Evolutionary conservation across 2,797 vertebrate species (phyloP), one percentile per base, ranked within the genome.

Genomic region (Lutjanus campechanus): DNA sequence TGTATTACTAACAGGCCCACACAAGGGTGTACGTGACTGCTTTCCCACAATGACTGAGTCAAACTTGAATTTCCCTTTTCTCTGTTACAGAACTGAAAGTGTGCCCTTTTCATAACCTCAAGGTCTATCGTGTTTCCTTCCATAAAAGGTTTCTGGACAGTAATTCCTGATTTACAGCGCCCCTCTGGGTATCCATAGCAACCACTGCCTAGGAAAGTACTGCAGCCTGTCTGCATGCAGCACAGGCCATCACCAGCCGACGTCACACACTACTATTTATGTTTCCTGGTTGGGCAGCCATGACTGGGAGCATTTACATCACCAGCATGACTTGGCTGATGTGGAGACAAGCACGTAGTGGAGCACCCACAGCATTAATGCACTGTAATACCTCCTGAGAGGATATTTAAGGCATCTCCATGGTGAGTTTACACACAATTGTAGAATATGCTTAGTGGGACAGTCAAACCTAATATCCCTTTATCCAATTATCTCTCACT

Each of bases 301-400:
- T 8, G 69, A 41, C 82, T 74, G 70, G 56, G 65, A 22, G 11
- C 29, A n/a, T 61, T 91, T 89, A 76, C 88, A 81, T 90, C 85
- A 83, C 19, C 44, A 20, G 11, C 40, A 65, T 75, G 84, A 89
- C 83, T 43, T 9, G 50, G 41, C 64, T 16, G 84, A 74, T 70
- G 87, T 77, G 83, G 11, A 86, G 55, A 51, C 22, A 25, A 51
- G 84, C 92, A 91, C 76, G 79, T 84, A 81, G 83, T 13, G 22
- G 63, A 50, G 36, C 1, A 17, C 36, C 51, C 41, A n/a, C 41
- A 53, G 50, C 50, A 75, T 68, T 81, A 85, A 79, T 83, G 43
- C 29, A 51, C 36, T 36, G 17, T 69, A 82, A 83, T 53, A 60
- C 63, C 77, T 41, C 19, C 61, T 47, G 40, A 68, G 68, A 73